Evolutionary conservation across 2,797 vertebrate genomes (phyloP), one percentile per base, ranked within the genome.

Genomic region (Cichlasoma orientale): DNA sequence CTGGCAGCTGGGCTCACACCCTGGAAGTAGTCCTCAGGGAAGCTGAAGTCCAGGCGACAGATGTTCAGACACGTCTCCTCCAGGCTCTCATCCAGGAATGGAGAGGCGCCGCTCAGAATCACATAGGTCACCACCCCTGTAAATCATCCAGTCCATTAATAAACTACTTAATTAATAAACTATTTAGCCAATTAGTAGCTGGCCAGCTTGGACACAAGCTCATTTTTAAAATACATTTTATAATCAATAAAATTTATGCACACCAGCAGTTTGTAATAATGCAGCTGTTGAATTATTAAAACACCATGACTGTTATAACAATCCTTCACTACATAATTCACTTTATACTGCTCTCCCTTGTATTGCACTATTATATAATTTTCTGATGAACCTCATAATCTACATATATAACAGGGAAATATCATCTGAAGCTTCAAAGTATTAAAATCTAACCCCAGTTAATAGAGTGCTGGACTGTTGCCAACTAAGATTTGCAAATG

Each of bases 21-120:
- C 90, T 95, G 95, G 92, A 98, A 98, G 96, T 98, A 98, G 92
- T 98, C 97, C 81, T 97, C 97, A 3, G 97, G 97, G 96, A 98
- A 98, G 90, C 97, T 98, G 94, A 98, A 98, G 95, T 98, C 97
- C 93, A 98, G 95, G 63, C 97, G 97, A 92, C 97, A 98, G 96
- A 98, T 97, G 95, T 98, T 98, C 90, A 98, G 95, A 94, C 97
- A 98, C 55, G 97, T 98, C 96, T 98, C 97, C 90, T 98, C 97
- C 92, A 97, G 92, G 10, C 97, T 98, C 95, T 98, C 97, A 47
- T 98, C 97, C 93, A 98, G 95, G 95, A 98, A 98, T 91, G 97
- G 97, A 89, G 97, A 98, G 76, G 97, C 97, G 2, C 97, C 97
- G 18, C 97, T 98, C 70, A 98, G 97, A 83, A 98, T 92, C 75